A percentile compares a stretch with the other conserved stretches of the same genome.
Evolutionary conservation across 2,888 invertebrate species (phyloP).

Genomic region (Aromia moschata): DNA sequence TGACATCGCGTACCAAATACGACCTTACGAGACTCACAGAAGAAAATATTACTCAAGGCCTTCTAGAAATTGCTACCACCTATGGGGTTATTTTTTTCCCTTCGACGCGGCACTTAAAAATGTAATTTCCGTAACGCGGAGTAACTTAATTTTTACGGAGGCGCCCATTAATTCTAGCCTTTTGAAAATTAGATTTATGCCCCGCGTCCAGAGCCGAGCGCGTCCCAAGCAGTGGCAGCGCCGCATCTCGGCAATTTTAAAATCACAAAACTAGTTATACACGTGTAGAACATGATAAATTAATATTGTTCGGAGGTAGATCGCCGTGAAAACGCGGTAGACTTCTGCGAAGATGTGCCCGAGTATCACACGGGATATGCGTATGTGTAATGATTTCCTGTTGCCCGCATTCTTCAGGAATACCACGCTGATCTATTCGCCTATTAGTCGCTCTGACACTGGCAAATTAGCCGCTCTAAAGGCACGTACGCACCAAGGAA

Average conservation of each 20-base stretch:
- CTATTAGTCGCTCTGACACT: conserved; percentile 25
- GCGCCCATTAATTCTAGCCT: conserved; percentile 1
- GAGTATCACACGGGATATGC: conserved; percentile 16
- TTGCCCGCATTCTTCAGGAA: conserved; percentile 30
- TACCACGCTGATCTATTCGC: conserved; percentile 24
- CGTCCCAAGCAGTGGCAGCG: conserved; percentile 3
- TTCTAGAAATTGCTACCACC: neutral
- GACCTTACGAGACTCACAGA: too few species aligned
- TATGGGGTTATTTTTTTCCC: neutral
- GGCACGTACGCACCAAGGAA: too few species aligned
- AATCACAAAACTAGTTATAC: conserved; percentile 28
- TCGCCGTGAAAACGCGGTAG: conserved; percentile 28
- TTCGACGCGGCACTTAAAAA: neutral
- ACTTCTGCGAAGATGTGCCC: conserved; percentile 20
- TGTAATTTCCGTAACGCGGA: neutral
- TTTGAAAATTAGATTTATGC: conserved; percentile 2
- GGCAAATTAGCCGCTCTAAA: too few species aligned
- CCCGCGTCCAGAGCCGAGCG: neutral
- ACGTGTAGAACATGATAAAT: conserved; percentile 32
- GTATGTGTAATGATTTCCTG: conserved; percentile 30
- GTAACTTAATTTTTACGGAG: neutral
- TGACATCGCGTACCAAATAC: too few species aligned
- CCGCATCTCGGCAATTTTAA: conserved; percentile 8
- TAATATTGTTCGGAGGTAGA: conserved; percentile 23
- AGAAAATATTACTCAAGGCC: too few species aligned